Evolutionary conservation across 2,797 vertebrate species (phyloP).

Genomic region (Acanthornis magna): DNA sequence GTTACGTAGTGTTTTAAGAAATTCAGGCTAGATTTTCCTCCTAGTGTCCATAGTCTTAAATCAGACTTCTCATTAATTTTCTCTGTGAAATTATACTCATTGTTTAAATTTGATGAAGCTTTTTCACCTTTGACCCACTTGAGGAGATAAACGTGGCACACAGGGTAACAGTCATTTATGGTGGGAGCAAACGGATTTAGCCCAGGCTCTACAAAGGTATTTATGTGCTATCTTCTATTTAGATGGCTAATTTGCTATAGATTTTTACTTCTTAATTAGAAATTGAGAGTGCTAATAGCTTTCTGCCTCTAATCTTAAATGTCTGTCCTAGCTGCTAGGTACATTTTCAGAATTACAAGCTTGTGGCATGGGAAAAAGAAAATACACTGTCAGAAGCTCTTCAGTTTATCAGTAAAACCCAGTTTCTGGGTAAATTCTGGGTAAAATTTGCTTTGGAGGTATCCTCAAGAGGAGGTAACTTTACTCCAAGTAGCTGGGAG

Average conservation of each 20-base stretch:
- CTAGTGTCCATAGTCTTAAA: not conserved
- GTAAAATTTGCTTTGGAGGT: not conserved
- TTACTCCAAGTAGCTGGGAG: not conserved
- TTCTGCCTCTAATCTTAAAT: constrained; percentile 47
- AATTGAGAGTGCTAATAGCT: constrained; percentile 54
- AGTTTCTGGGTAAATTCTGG: not conserved
- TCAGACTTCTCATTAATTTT: constrained; percentile 17
- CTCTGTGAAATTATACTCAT: constrained; percentile 18
- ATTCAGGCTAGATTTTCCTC: not conserved
- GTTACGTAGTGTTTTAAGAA: not conserved
- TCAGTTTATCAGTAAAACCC: not conserved
- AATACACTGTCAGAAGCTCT: not conserved
- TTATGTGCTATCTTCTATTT: constrained; percentile 37
- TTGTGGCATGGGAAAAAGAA: not conserved
- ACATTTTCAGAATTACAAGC: not conserved
- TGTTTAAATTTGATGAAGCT: constrained; percentile 17
- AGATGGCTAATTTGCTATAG: constrained; percentile 53
- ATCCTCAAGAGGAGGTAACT: not conserved
- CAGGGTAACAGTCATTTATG: not conserved
- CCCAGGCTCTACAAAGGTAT: constrained; percentile 32
- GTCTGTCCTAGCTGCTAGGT: not conserved
- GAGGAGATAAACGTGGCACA: not conserved
- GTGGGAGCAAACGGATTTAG: constrained; percentile 37
- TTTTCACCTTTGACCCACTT: not conserved
- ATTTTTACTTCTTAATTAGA: constrained; percentile 65